Evolutionary conservation across 2,888 invertebrate genomes (phyloP).

Genomic region (Eilema sororculum): DNA sequence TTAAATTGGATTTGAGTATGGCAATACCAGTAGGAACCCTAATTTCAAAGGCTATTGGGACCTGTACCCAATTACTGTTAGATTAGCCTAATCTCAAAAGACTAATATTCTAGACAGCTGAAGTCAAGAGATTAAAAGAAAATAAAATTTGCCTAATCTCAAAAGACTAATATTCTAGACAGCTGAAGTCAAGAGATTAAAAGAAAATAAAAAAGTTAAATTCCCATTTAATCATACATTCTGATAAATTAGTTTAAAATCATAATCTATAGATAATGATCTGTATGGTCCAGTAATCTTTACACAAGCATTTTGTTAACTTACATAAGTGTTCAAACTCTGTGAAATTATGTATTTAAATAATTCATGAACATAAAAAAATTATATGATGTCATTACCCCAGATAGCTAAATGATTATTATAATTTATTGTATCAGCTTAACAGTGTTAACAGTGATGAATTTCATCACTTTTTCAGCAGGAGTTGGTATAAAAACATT

Average conservation of each 20-base stretch:
- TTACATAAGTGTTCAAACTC: constrained; percentile 18
- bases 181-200: background rate
- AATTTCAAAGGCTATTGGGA: no score
- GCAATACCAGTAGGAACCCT: background rate
- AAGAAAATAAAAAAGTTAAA: background rate
- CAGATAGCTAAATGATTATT: constrained; percentile 60
- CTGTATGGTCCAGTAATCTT: background rate
- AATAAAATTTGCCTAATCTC: no score
- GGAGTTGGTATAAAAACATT: background rate
- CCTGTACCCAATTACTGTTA: no score
- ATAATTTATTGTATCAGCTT: constrained; percentile 29
- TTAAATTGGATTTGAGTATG: background rate
- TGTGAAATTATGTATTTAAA: constrained; percentile 38
- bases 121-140: background rate
- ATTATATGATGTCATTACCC: constrained; percentile 31
- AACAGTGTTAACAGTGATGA: background rate
- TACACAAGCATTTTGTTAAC: constrained; percentile 6
- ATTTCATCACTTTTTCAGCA: background rate
- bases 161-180: background rate
- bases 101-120: background rate
- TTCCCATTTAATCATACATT: background rate
- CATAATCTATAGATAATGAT: constrained; percentile 10
- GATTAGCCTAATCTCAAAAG: no score
- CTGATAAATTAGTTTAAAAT: background rate
- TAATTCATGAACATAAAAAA: constrained; percentile 46